phyloP scores from a whole-genome alignment of 2,888 invertebrate genomes.

The Schizaphis graminum region DNA sequence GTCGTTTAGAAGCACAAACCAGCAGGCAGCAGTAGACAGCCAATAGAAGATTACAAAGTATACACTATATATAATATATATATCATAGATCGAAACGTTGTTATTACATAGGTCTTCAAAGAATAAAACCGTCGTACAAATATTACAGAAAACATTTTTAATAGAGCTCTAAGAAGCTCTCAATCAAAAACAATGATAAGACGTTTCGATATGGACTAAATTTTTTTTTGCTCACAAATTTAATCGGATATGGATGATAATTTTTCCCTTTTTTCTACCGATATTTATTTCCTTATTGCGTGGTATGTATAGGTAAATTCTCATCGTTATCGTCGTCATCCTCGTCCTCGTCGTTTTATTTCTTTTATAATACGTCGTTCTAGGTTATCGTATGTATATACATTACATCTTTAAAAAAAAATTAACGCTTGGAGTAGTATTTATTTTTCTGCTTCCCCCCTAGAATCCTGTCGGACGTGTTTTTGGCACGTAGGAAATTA shows the following conservation, averaged over 20 bases:
- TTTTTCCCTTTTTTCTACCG: not conserved
- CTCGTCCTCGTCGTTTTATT: slow-evolving; percentile 27
- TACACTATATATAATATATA: not conserved
- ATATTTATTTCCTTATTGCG: slow-evolving; percentile 19
- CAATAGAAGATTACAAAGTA: not conserved
- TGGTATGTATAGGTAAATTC: not conserved
- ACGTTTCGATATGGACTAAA: slow-evolving; percentile 39
- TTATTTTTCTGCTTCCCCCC: slow-evolving; percentile 28
- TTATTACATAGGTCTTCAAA: not conserved
- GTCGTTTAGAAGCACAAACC: not conserved
- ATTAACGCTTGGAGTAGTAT: slow-evolving; percentile 34
- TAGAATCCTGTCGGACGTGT: not conserved
- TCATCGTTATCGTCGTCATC: not conserved
- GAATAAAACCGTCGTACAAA: not conserved
- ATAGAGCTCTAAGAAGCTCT: slow-evolving; percentile 17
- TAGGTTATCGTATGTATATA: slow-evolving; percentile 10
- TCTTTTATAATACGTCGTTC: slow-evolving; percentile 21
- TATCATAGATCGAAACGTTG: slow-evolving; percentile 23
- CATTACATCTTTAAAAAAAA: not conserved
- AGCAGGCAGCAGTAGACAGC: not conserved
- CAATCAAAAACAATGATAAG: slow-evolving; percentile 51
- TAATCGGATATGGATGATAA: slow-evolving; percentile 39
- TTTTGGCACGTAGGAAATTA: slow-evolving; percentile 58
- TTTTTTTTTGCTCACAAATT: slow-evolving; percentile 21
- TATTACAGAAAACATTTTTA: slow-evolving; percentile 10